Conservation (phyloP, 2,797 vertebrate species). For the Phaenicophaeus curvirostris region DNA sequence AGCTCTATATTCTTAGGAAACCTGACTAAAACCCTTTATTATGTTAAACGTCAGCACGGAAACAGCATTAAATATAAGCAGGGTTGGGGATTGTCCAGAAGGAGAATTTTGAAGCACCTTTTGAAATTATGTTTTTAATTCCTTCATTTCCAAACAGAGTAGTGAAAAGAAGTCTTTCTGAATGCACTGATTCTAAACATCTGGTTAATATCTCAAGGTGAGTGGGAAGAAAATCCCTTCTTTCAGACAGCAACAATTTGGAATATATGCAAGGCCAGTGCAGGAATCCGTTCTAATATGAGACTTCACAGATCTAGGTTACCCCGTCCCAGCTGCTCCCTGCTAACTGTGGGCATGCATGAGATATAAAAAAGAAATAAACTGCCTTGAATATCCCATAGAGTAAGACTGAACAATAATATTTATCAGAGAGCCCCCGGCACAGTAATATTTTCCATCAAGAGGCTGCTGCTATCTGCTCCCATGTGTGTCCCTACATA, state of each 20-base stretch:
- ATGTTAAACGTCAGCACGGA: background rate
- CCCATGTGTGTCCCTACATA: too few species aligned
- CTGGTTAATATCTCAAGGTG: background rate
- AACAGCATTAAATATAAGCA: background rate
- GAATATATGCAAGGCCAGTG: background rate
- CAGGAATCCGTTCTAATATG: background rate
- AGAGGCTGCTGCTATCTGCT: background rate
- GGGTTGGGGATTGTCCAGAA: background rate
- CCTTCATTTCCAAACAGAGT: background rate
- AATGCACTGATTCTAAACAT: background rate
- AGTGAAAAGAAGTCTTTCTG: background rate
- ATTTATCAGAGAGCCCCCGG: background rate
- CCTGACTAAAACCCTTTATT: too few species aligned
- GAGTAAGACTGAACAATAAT: background rate
- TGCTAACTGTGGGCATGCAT: background rate
- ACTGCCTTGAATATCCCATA: background rate
- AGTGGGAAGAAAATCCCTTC: accelerated
- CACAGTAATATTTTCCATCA: background rate
- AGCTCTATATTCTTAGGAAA: too few species aligned
- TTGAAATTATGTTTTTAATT: background rate
- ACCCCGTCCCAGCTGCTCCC: background rate
- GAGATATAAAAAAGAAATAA: background rate
- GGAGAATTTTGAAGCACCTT: background rate
- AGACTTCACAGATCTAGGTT: background rate
- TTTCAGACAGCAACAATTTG: background rate